Evolutionary conservation across 1,140 invertebrate species (phyloP), one percentile per base, ranked within the genome.

Genomic region (Aphelenchoides besseyi): DNA sequence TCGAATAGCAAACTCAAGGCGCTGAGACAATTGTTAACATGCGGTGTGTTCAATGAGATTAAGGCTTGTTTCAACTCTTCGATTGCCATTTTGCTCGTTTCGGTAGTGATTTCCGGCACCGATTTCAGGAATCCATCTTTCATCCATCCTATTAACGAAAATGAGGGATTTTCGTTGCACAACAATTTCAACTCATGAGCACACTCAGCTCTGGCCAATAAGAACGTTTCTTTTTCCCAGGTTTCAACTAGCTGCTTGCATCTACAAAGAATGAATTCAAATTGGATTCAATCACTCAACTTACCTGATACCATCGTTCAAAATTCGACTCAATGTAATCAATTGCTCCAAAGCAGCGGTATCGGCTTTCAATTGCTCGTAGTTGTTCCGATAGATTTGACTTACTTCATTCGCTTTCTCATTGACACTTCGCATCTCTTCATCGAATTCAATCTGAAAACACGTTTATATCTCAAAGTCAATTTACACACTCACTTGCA

Each of bases 391-490:
- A 23, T 54, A 64, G 18, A 32, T 63, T 16, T 48, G 32, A 2
- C 63, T 75, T 29, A 76, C 28, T 75, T 74, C 8, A 3, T 76
- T 54, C 1, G 77, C 74, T 18, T 76, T 74, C 32, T 63, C 37
- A 2, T 82, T 33, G 2, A 80, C 79, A 28, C 23, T 70, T 28
- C 64, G 52, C 72, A 82, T 67, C 62, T 77, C 78, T 29, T 79
- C 62, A 70, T 66, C 67, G 54, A 79, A 79, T 16, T 78, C 48
- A 16, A 66, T 35, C 28, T 73, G n/a, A n/a, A n/a, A n/a, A n/a
- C n/a, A n/a, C n/a, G n/a, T n/a, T n/a, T n/a, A n/a, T n/a, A n/a
- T n/a, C n/a, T n/a, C n/a, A n/a, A n/a, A n/a, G n/a, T n/a, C n/a
- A n/a, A n/a, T n/a, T n/a, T n/a, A n/a, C n/a, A 62, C 59, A 62